Percentiles rank a stretch among this genome's conserved stretches.
Evolutionary conservation across 2,797 vertebrate species (phyloP).

Genomic region (Ataeniobius toweri): DNA sequence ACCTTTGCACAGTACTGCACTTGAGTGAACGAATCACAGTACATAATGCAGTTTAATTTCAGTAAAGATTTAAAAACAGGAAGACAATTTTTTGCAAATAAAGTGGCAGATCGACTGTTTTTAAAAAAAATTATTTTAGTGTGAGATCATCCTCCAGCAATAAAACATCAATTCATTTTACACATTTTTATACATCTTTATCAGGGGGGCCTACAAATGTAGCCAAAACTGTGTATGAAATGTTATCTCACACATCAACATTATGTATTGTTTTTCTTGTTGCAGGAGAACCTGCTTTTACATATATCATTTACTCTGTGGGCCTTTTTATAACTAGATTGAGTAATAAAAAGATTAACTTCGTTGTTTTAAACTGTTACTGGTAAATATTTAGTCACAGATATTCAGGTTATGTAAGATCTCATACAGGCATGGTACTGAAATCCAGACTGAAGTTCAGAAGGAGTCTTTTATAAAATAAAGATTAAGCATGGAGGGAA

Average conservation of each 20-base stretch:
- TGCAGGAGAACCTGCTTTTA: neutral
- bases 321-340: neutral
- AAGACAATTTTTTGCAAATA: too few relatives aligned
- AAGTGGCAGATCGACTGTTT: too few relatives aligned
- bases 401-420: neutral
- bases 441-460: conserved; percentile 4
- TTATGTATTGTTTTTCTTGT: neutral
- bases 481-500: neutral
- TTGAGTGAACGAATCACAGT: too few relatives aligned
- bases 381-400: neutral
- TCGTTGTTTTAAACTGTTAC: neutral
- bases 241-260: neutral
- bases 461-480: neutral
- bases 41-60: too few relatives aligned
- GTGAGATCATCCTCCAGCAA: too few relatives aligned
- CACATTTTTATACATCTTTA: neutral
- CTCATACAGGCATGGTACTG: neutral
- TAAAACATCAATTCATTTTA: neutral
- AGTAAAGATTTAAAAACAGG: too few relatives aligned
- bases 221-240: neutral
- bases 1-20: too few relatives aligned
- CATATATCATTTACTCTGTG: neutral
- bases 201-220: neutral
- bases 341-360: neutral
- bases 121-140: too few relatives aligned